Conservation (phyloP, 1,140 invertebrate genomes). For the Microplitis demolitor region DNA sequence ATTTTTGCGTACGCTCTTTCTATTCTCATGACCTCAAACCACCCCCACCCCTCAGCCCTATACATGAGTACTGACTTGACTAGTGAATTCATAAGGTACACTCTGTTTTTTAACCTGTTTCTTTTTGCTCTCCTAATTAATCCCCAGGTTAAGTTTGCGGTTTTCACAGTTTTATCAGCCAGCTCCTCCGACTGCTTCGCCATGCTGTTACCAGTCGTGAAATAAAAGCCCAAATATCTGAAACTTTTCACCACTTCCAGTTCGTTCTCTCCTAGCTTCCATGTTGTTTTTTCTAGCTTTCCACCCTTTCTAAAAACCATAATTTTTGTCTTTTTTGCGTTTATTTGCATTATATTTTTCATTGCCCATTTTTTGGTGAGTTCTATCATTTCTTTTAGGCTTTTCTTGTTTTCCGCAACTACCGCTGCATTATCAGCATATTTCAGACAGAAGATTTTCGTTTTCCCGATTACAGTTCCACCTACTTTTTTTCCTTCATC, state of each 20-base stretch:
- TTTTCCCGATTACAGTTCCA: not conserved
- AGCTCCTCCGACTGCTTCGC: not conserved
- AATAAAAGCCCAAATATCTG: not conserved
- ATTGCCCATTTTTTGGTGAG: not conserved
- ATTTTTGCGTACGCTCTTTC: not conserved
- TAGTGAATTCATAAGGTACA: conserved; percentile 10
- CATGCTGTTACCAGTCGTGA: not conserved
- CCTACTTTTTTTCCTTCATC: not conserved
- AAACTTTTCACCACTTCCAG: not conserved
- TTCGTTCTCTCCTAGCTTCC: not conserved
- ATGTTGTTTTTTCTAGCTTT: not conserved
- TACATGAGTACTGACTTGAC: conserved; percentile 11
- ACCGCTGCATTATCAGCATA: not conserved
- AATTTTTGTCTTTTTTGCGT: not conserved
- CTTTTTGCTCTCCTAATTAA: not conserved
- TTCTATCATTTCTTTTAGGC: not conserved
- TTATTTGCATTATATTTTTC: not conserved
- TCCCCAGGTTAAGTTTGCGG: conserved; percentile 12
- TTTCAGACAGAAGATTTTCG: not conserved
- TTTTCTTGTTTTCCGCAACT: not conserved
- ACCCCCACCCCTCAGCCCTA: conserved; percentile 18
- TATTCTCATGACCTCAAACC: not conserved
- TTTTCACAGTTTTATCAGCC: conserved; percentile 12
- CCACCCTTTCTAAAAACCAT: not conserved
- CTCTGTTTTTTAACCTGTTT: not conserved